Conservation (phyloP, 2,113 vertebrate species). For the Percopsis transmontana region DNA sequence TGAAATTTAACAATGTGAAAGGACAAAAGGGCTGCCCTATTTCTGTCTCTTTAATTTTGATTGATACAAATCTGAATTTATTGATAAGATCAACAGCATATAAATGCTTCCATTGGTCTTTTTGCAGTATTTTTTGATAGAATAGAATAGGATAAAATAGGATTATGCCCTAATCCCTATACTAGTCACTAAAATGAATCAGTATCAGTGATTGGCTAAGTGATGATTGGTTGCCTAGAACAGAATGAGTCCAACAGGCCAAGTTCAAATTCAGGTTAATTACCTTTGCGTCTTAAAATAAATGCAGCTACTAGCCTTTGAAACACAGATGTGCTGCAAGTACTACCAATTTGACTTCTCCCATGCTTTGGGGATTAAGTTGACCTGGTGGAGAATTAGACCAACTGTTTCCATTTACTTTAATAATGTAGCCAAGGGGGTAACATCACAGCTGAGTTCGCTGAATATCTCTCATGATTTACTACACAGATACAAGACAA, state of each 20-base stretch:
- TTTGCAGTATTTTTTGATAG: slow-evolving; percentile 8
- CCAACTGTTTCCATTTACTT: slow-evolving; percentile 58
- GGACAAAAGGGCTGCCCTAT: no score
- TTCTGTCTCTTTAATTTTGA: no score
- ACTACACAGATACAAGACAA: slow-evolving; percentile 32
- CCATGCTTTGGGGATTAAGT: slow-evolving; percentile 68
- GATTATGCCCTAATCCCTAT: slow-evolving; percentile 1
- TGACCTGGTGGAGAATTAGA: slow-evolving; percentile 62
- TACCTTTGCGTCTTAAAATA: slow-evolving; percentile 64
- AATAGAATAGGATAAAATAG: slow-evolving; percentile 27
- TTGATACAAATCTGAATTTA: no score
- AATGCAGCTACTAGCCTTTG: slow-evolving; percentile 59
- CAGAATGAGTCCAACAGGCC: slow-evolving; percentile 47
- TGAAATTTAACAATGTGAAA: no score
- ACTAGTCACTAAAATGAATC: slow-evolving; percentile 4
- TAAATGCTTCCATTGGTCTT: slow-evolving; percentile 28
- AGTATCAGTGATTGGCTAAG: slow-evolving; percentile 13
- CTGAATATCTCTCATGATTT: slow-evolving; percentile 54
- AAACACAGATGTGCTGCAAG: slow-evolving; percentile 56
- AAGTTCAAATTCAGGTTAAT: slow-evolving; percentile 70
- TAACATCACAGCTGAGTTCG: slow-evolving; percentile 39
- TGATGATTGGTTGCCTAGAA: slow-evolving; percentile 22
- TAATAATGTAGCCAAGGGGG: slow-evolving; percentile 43
- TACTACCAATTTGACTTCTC: slow-evolving; percentile 64
- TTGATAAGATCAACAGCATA: slow-evolving; percentile 22